phyloP scores from a whole-genome alignment of 1,140 invertebrate species.

The Solen grandis region DNA sequence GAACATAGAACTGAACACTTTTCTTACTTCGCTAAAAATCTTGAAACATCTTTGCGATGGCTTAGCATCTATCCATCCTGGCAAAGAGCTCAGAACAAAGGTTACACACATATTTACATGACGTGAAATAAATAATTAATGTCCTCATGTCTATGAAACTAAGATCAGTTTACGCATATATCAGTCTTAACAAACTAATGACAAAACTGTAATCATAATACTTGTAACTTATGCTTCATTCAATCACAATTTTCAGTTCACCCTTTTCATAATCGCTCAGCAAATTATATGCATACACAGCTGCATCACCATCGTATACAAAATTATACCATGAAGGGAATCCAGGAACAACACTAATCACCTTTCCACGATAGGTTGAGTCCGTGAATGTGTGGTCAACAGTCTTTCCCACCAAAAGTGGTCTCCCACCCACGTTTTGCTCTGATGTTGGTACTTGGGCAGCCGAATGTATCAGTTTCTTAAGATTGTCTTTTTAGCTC shows the following conservation, averaged over 20 bases:
- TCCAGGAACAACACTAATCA: slow-evolving; percentile 31
- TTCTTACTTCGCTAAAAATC: slow-evolving; percentile 10
- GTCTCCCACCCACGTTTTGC: neutral
- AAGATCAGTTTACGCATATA: too few relatives aligned
- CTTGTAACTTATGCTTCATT: neutral
- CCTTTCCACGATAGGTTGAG: slow-evolving; percentile 15
- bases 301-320: slow-evolving; percentile 47
- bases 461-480: neutral
- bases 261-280: slow-evolving; percentile 37
- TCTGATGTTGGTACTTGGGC: neutral
- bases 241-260: slow-evolving; percentile 45
- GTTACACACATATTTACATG: slow-evolving; percentile 3
- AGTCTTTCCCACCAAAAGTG: slow-evolving; percentile 37
- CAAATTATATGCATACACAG: slow-evolving; percentile 51
- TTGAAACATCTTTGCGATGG: slow-evolving; percentile 5
- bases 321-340: slow-evolving; percentile 52
- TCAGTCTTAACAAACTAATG: too few relatives aligned
- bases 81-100: slow-evolving; percentile 8
- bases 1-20: slow-evolving; percentile 13
- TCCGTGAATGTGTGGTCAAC: slow-evolving; percentile 42
- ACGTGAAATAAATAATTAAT: neutral
- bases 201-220: too few relatives aligned
- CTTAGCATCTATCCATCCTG: neutral
- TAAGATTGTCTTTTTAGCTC: slow-evolving; percentile 41
- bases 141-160: too few relatives aligned